Evolutionary conservation across 2,888 invertebrate genomes (phyloP), one percentile per base, ranked within the genome.

Genomic region (Acanthopleura granulata): DNA sequence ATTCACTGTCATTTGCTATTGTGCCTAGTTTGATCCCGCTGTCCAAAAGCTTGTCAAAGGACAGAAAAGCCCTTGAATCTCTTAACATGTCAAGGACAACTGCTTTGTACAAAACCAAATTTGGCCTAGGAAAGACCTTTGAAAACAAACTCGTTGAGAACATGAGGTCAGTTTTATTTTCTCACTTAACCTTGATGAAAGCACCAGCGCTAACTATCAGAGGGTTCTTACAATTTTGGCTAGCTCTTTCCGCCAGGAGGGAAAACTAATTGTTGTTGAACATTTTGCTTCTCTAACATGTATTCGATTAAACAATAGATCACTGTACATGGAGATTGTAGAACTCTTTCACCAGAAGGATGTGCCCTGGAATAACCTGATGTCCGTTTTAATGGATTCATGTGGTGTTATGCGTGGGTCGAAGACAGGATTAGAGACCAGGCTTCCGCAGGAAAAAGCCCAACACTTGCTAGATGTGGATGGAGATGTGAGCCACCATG

Each of bases 321-420:
- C n/a, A n/a, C n/a, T n/a, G n/a, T n/a, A n/a, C n/a, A n/a, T n/a
- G n/a, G n/a, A n/a, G n/a, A n/a, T n/a, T n/a, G n/a, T n/a, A n/a
- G n/a, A 57, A 40, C 40, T 40, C 9, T 40, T 40, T 12, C 1
- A 57, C 4, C 3, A 57, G 3, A 18, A 57, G n/a, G 12, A 57
- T n/a, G 72, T 77, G 61, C 75, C 77, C 11, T 77, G 75, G 73
- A 25, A 22, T 22, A 78, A 77, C 40, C 61, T 77, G n/a, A 49
- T 76, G 14, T 62, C 62, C 12, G 40, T 76, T 16, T 40, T 76
- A 6, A 62, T 72, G 62, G 77, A 77, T 69, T 76, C 75, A 9
- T 77, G 75, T 25, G 25, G 9, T 72, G 77, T 77, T 15, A 77
- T 77, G 75, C n/a, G 77, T 3, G 77, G 75, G 18, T 30, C 51